Evolutionary conservation across 2,797 vertebrate species (phyloP), one percentile per base, ranked within the genome.

Genomic region (Ctenopoma kingsleyae): DNA sequence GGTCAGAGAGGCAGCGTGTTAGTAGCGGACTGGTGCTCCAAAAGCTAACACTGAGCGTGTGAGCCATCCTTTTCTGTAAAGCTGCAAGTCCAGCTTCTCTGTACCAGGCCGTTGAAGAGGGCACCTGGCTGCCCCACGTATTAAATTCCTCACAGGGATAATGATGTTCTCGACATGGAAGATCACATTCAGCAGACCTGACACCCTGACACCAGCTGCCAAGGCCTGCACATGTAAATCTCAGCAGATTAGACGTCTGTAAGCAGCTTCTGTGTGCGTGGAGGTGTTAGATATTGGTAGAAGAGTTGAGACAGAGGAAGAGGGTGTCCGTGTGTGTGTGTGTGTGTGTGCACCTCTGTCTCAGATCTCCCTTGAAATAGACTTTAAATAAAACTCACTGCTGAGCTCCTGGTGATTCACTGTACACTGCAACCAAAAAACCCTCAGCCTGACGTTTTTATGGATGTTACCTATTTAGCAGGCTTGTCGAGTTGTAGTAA

Each of bases 1-100:
- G 95, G 95, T 96, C 93, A 95, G 83, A 46, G 71, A 78, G 23
- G 91, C 93, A 91, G 65, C 75, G 10, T 78, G 80, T 86, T 74
- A 8, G 38, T 74, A 54, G 80, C 70, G 49, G 67, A 68, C 81
- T 68, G 62, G 3, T 17, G 40, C 69, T 55, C 62, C 27, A 10
- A 46, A 61, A 48, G 67, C 27, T 25, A 27, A 15, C 47, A 0
- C 23, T n/a, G 50, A 83, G 15, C 61, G 49, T 32, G 48, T 1
- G 3, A 6, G 17, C 27, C 40, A 4, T 20, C 8, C 12, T 40
- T 44, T 41, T 30, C 32, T 36, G 19, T 13, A 11, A 30, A 72
- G 57, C 36, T 44, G 49, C 48, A 13, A 27, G 38, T 27, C 48
- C 72, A 2, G 59, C 41, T 22, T 47, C 19, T 35, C 16, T 16